Conservation (phyloP, 2,888 invertebrate species). For the Caenorhabditis angaria region DNA sequence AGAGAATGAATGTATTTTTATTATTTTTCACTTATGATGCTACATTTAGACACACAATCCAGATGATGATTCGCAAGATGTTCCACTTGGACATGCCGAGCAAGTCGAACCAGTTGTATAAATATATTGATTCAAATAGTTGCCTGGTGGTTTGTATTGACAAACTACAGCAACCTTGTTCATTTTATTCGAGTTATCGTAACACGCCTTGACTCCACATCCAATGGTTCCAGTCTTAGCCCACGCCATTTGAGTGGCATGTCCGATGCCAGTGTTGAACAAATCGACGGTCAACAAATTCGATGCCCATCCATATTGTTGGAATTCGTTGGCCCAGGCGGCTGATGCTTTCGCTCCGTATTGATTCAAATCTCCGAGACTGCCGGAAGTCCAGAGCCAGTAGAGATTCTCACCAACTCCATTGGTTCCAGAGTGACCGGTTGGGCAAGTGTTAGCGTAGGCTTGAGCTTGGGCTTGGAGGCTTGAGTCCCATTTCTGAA, state of each 20-base stretch:
- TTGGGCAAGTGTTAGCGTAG: constrained; percentile 15
- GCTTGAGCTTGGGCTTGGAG: background rate
- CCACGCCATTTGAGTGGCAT: constrained; percentile 45
- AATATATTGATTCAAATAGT: constrained; percentile 7
- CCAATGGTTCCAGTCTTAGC: constrained; percentile 23
- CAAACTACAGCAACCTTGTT: constrained; percentile 37
- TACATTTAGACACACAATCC: constrained; percentile 23
- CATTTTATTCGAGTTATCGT: constrained; percentile 17
- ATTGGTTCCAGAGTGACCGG: constrained; percentile 7
- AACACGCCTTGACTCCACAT: constrained; percentile 36
- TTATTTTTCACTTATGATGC: background rate
- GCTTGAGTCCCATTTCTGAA: background rate
- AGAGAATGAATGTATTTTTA: constrained; percentile 8
- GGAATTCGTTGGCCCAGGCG: constrained; percentile 27
- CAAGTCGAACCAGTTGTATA: constrained; percentile 1
- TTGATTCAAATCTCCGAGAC: constrained; percentile 23
- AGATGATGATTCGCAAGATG: constrained; percentile 15
- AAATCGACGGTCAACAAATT: constrained; percentile 8
- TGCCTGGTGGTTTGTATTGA: constrained; percentile 30
- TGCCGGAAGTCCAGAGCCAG: constrained; percentile 15
- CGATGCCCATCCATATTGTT: constrained; percentile 30
- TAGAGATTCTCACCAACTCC: constrained; percentile 17
- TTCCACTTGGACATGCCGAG: constrained; percentile 5
- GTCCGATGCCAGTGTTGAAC: constrained; percentile 34
- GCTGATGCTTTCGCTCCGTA: constrained; percentile 19